Base-by-base conservation (phyloP, 2,797 vertebrate species). In the Pempheris klunzingeri region DNA sequence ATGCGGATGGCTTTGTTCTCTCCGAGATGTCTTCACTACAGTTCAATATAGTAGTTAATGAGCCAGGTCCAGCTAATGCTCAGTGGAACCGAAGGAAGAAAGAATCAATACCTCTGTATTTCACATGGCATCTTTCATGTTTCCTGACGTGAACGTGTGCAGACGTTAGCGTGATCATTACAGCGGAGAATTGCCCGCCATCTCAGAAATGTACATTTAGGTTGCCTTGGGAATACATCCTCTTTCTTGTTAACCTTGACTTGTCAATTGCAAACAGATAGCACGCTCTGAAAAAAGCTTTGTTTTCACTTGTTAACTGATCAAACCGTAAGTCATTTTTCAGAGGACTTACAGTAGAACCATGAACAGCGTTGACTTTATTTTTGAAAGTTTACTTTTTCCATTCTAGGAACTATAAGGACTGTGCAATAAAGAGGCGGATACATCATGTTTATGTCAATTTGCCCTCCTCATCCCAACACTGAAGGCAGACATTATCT, bases 1-100 rank as follows among this genome's bases (percentile, higher is more conserved):
- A 74, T 62, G 9, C 24, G 46, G 53, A 60, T 55, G 46, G 22
- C 0, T 70, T 71, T 69, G 41, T 74, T 22, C 26, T 30, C 7
- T 46, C 30, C 46, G 52, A 61, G 20, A 53, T 18, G 67, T 74
- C 68, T 72, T 62, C 66, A 68, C 38, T 17, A 41, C 63, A 58
- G 14, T 77, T 80, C 79, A 84, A 76, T 82, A 75, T 52, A 2
- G 44, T n/a, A 72, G 78, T 57, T 84, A 87, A 84, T 87, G 80
- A 84, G 61, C 77, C 79, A 44, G 60, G 67, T 57, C 74, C 5
- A 30, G 55, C 62, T 60, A 76, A 71, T 71, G 78, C 41, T 88
- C 69, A 74, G n/a, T 71, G 68, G 65, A 72, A 77, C 55, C 39
- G 53, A 6, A 28, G 28, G 2, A 9, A 36, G 47, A 26, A 24